Base-by-base conservation (phyloP, 2,888 invertebrate species). In the Cerceris ruficornis region DNA sequence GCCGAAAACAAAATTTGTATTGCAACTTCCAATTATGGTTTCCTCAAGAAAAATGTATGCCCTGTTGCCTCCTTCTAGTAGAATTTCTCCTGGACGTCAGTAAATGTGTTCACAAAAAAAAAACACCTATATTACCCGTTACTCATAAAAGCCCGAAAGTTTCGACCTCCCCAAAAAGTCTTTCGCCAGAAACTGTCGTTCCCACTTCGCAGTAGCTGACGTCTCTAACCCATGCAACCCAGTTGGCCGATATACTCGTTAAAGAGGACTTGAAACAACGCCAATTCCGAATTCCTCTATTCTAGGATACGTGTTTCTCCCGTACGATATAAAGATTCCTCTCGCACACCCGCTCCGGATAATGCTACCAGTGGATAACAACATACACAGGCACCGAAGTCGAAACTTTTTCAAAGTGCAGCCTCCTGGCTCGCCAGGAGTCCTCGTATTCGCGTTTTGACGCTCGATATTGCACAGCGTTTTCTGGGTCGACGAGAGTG, bases 391-490 rank as follows among this genome's bases (percentile, higher is more conserved):
- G 4, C 28, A 28, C 13, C 0, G 57, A 50, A 0, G 4, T 8
- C 14, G 9, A 41, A 50, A 64, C 49, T 49, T n/a, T 28, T 67
- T 49, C 39, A 1, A 58, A 49, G 11, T 50, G 41, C 0, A 59
- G 57, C n/a, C 28, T 28, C 28, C 28, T 28, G 28, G 28, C 28
- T 28, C 28, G 28, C 28, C 28, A 4, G 28, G 4, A 1, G 28
- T 28, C 28, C 28, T 28, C 28, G 28, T 28, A 28, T 60, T 49
- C n/a, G 41, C 59, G 50, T 59, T 59, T 50, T 14, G 15, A 58
- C 17, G 41, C 7, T 60, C 41, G 76, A 80, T 83, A 80, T 68
- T 59, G 50, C 68, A 2, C 58, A 14, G 11, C 8, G 59, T 43
- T 59, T 43, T 71, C 52, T 43, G 52, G 17, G 15, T 41, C 52